Evolutionary conservation across 2,797 vertebrate species (phyloP), one percentile per base, ranked within the genome.

Genomic region (Peromyscus aztecus): DNA sequence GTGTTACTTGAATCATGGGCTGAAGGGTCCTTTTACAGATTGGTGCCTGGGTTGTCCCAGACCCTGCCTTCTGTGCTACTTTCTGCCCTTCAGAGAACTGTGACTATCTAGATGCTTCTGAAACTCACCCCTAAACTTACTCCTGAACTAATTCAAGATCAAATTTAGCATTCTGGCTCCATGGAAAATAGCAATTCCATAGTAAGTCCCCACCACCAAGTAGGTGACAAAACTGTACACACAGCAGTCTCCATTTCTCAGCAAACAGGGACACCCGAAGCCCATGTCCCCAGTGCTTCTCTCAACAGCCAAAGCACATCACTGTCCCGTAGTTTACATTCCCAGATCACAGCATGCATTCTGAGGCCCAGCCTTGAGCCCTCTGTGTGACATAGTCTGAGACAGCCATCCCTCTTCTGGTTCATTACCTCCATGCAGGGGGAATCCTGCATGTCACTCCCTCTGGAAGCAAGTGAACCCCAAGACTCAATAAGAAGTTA

Each of bases 211-310:
- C n/a, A 43, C 24, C 19, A 69, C 65, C 57, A 73, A 46, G 89
- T 57, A 91, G 75, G 75, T 87, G 92, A 93, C 63, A 55, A 78
- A 77, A 77, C 19, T 37, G 7, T 87, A 6, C 31, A 40, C 12
- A n/a, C 46, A 83, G 73, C 80, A 84, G 17, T 88, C 87, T 95
- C 92, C n/a, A 43, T 67, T 94, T 95, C 92, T 73, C 91, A 91
- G 91, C 46, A 91, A 94, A 87, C 82, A 37, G 55, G 91, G 85
- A 84, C 73, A 83, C 31, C 76, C 0, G 31, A 92, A 75, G 86
- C 43, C 13, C n/a, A 76, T 49, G 71, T 95, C 57, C 90, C 40
- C 2, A 77, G 91, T 37, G 77, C 43, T 78, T 52, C 65, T 90
- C 69, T 91, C n/a, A 63, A 61, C 29, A 80, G 81, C 40, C 92